phyloP scores from a whole-genome alignment of 2,113 vertebrate genomes.

The Oreochromis niloticus region DNA sequence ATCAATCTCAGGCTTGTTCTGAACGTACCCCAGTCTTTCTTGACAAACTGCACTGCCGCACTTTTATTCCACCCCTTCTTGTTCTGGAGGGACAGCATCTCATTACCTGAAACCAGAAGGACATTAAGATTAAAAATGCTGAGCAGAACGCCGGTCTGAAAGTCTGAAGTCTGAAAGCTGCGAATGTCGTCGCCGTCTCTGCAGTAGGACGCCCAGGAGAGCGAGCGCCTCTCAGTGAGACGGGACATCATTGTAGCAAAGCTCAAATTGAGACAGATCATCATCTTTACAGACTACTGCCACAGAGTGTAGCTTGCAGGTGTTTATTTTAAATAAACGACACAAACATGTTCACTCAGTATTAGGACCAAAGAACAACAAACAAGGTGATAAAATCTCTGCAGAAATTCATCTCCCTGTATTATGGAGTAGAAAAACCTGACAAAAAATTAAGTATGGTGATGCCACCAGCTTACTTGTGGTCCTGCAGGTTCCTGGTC shows the following conservation, averaged over 20 bases:
- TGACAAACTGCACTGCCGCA: conserved; percentile 82
- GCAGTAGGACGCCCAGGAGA: background rate
- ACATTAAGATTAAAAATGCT: rapidly evolving
- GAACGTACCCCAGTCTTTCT: conserved; percentile 81
- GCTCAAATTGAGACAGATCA: conserved; percentile 54
- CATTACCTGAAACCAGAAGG: conserved; percentile 71
- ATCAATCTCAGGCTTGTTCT: background rate
- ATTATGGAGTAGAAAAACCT: background rate
- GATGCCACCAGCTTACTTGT: conserved; percentile 69
- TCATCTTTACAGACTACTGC: conserved; percentile 24
- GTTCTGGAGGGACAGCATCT: conserved; percentile 83
- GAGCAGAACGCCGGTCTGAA: rapidly evolving
- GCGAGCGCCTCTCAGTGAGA: background rate
- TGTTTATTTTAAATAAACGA: too few species aligned
- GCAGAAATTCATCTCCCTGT: background rate
- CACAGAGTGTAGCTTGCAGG: conserved; percentile 48
- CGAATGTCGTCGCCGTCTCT: background rate
- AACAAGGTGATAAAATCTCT: rapidly evolving
- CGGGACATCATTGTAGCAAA: conserved; percentile 10
- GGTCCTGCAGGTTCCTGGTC: conserved; percentile 72
- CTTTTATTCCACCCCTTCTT: conserved; percentile 78
- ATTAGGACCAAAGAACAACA: background rate
- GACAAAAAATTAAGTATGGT: background rate
- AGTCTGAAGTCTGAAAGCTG: background rate
- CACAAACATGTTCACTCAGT: background rate